phyloP scores from a whole-genome alignment of 2,113 vertebrate species.

The Pipa parva region DNA sequence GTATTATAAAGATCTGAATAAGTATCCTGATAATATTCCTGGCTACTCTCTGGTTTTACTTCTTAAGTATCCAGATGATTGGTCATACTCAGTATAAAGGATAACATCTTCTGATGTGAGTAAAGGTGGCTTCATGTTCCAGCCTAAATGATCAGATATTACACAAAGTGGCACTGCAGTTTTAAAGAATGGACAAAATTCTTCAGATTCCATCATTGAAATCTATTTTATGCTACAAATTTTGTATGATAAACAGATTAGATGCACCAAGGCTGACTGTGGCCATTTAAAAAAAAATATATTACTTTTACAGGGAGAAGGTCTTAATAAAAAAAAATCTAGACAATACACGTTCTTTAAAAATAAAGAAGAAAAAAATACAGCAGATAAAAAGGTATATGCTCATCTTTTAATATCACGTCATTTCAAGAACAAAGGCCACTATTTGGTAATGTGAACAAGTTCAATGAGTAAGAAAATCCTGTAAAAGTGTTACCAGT shows the following conservation, averaged over 20 bases:
- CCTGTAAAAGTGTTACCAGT: slow-evolving; percentile 65
- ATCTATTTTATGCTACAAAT: background rate
- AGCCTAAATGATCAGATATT: background rate
- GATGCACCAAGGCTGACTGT: slow-evolving; percentile 52
- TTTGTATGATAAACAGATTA: slow-evolving; percentile 34
- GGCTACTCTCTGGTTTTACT: background rate
- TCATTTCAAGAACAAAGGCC: slow-evolving; percentile 65
- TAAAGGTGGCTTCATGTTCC: background rate
- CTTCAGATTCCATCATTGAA: background rate
- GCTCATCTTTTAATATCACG: slow-evolving; percentile 58
- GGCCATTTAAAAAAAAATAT: slow-evolving; percentile 58
- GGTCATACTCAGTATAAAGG: background rate
- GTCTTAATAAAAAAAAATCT: slow-evolving; percentile 50
- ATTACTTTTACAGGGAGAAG: slow-evolving; percentile 55
- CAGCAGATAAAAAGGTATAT: slow-evolving; percentile 58
- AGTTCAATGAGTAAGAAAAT: slow-evolving; percentile 57
- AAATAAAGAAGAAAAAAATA: slow-evolving; percentile 59
- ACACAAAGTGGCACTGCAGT: background rate
- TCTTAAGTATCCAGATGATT: background rate
- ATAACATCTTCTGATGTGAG: background rate
- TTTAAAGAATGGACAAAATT: background rate
- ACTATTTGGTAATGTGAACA: slow-evolving; percentile 63
- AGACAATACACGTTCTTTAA: slow-evolving; percentile 58
- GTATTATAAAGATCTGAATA: background rate
- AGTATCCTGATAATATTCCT: background rate